A percentile compares a stretch with the other conserved stretches of the same genome.
Evolutionary conservation across 2,888 invertebrate species (phyloP).

Genomic region (Oligia fasciuncula): DNA sequence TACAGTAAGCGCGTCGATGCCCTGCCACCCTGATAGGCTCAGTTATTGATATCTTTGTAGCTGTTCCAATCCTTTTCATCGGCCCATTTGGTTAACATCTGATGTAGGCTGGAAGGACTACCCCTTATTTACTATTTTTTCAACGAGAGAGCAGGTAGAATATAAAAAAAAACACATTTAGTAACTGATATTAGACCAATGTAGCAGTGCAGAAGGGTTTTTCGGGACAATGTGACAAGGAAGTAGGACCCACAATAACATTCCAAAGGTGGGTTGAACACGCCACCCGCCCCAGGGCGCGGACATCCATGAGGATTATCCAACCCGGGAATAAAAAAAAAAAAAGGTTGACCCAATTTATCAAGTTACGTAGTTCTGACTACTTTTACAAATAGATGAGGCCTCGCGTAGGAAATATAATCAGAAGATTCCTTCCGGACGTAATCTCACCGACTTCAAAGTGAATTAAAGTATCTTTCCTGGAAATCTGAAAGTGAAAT

Average conservation of each 20-base stretch:
- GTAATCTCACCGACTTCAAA: slow-evolving; percentile 37
- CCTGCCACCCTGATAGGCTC: too few relatives aligned
- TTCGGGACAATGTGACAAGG: slow-evolving; percentile 15
- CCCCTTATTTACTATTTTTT: too few relatives aligned
- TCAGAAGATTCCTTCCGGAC: slow-evolving; percentile 27
- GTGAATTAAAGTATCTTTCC: slow-evolving; percentile 27
- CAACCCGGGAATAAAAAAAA: too few relatives aligned
- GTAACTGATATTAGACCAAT: neutral
- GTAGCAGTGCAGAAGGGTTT: neutral
- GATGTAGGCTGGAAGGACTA: neutral
- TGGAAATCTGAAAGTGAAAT: slow-evolving; percentile 16
- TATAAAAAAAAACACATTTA: neutral
- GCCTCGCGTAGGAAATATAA: slow-evolving; percentile 26
- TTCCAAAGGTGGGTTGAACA: slow-evolving; percentile 24
- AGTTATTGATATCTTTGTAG: neutral
- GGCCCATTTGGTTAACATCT: neutral
- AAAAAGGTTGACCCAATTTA: slow-evolving; percentile 31
- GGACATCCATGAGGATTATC: too few relatives aligned
- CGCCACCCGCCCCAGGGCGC: too few relatives aligned
- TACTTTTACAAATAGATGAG: slow-evolving; percentile 39
- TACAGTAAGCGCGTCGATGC: too few relatives aligned
- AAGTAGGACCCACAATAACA: slow-evolving; percentile 1
- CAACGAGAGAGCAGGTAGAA: neutral
- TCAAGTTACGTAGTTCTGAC: slow-evolving; percentile 38
- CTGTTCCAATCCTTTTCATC: neutral